phyloP scores from a whole-genome alignment of 2,113 vertebrate species.

The Plestiodon gilberti region DNA sequence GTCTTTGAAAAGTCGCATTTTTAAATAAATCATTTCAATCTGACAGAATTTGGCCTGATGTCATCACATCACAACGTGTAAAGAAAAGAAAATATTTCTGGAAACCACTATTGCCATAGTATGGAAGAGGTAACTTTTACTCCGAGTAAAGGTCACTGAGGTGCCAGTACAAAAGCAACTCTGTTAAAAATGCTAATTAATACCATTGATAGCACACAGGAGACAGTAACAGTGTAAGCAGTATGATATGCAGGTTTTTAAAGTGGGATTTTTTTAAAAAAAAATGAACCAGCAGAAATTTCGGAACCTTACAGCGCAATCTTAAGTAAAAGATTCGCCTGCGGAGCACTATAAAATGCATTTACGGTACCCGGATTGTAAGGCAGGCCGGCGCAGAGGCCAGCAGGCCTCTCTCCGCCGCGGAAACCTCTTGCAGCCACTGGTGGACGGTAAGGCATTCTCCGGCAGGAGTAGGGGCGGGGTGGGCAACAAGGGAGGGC shows the following conservation, averaged over 20 bases:
- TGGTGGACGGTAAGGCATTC: too few species aligned
- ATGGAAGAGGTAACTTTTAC: background rate
- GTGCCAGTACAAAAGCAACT: background rate
- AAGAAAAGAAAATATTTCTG: background rate
- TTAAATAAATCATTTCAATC: background rate
- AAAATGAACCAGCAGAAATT: background rate
- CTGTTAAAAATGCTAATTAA: constrained; percentile 3
- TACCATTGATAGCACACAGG: background rate
- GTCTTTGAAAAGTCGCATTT: background rate
- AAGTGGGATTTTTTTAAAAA: background rate
- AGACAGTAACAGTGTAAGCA: too few species aligned
- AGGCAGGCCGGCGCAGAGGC: too few species aligned
- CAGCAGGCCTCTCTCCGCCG: too few species aligned
- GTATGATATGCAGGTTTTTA: background rate
- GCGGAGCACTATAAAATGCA: too few species aligned
- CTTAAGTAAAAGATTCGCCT: too few species aligned
- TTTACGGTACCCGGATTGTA: too few species aligned
- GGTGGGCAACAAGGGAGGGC: too few species aligned
- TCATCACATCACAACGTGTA: background rate
- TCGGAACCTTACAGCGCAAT: background rate
- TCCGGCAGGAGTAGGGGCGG: too few species aligned
- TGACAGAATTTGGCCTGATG: background rate
- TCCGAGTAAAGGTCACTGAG: background rate
- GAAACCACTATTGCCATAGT: background rate
- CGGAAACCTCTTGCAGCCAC: too few species aligned